Percentiles rank a stretch among this genome's conserved stretches.
These are phyloP conservation scores for Drosophila lacertosa DNA, from an alignment of 1,140 invertebrate species.

Conservation along the genomic window DNA sequence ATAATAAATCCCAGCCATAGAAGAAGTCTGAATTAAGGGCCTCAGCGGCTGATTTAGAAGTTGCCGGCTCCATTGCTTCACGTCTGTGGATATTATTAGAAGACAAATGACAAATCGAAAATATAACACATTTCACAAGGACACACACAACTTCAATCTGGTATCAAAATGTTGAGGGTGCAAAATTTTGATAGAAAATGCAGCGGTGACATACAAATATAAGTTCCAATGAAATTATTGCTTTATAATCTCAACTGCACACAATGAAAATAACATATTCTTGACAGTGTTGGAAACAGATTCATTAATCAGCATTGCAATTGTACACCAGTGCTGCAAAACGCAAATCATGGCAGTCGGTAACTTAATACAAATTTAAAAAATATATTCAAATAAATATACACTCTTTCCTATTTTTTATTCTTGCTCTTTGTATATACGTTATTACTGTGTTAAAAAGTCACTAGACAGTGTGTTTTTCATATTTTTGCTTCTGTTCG, in stretches of 20 bases:
- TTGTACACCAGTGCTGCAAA: slow-evolving; percentile 9
- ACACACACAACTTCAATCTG: slow-evolving; percentile 1
- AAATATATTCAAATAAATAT: slow-evolving; percentile 14
- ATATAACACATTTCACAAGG: slow-evolving; percentile 16
- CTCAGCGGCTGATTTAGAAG: slow-evolving; percentile 16
- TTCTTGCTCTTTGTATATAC: not conserved
- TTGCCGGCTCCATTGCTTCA: slow-evolving; percentile 31
- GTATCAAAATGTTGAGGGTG: not conserved
- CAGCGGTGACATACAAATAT: too few species aligned
- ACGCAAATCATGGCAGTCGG: not conserved
- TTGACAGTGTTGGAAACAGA: slow-evolving; percentile 2
- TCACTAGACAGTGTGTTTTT: not conserved
- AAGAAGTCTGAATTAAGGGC: slow-evolving; percentile 71
- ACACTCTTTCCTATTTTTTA: not conserved
- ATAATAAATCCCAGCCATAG: slow-evolving; percentile 91
- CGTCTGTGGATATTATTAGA: slow-evolving; percentile 9
- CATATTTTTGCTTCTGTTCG: slow-evolving; percentile 6
- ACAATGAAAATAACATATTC: too few species aligned
- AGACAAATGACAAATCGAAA: slow-evolving; percentile 14
- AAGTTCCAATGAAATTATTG: too few species aligned
- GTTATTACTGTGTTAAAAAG: too few species aligned
- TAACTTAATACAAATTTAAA: slow-evolving; percentile 14
- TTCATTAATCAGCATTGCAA: slow-evolving; percentile 1
- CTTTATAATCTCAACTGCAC: too few species aligned
- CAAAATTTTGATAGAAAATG: not conserved